Base-by-base conservation (phyloP, 2,113 vertebrate genomes). In the Saguinus imperator region DNA sequence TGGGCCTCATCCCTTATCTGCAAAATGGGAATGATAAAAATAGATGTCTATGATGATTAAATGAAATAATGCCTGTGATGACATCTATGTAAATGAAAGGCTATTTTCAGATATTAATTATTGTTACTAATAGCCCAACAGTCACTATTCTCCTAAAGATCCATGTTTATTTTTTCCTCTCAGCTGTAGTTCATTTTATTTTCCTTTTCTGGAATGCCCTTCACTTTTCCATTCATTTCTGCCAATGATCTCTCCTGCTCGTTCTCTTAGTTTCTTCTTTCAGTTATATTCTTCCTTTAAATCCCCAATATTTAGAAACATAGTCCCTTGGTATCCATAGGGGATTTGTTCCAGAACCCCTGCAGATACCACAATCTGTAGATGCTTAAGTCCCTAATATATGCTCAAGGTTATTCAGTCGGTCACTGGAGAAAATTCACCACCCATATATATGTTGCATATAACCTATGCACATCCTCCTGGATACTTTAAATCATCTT, bases 21-120 rank as follows among this genome's bases (percentile, higher is more conserved):
- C 61, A 93, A 94, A 95, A 79, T 68, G 45, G 43, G 43, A 94
- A 82, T 90, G 32, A 87, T 80, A 77, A 82, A 64, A 92, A 29
- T 17, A 17, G 40, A 68, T n/a, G 82, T 92, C 32, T 81, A 61
- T 6, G 4, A 72, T 52, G 37, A 43, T 85, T 9, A 90, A 92
- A 79, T 92, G 43, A 95, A 96, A 72, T 12, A 48, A 50, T 52
- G 37, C 12, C 45, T 91, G 81, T 35, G 17, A 86, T 40, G 37
- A 91, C 76, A 77, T 77, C 32, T 48, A 94, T 77, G 27, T 55
- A 87, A 52, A n/a, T 13, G 61, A 58, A 43, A 89, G 87, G 73
- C 25, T 57, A 50, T 55, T 91, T 85, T 37, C 84, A 89, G 18
- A 45, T 45, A 66, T 23, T n/a, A 52, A 61, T 66, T 87, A 20